Evolutionary conservation across 1,140 invertebrate genomes (phyloP).

Genomic region (Seison nebaliae): DNA sequence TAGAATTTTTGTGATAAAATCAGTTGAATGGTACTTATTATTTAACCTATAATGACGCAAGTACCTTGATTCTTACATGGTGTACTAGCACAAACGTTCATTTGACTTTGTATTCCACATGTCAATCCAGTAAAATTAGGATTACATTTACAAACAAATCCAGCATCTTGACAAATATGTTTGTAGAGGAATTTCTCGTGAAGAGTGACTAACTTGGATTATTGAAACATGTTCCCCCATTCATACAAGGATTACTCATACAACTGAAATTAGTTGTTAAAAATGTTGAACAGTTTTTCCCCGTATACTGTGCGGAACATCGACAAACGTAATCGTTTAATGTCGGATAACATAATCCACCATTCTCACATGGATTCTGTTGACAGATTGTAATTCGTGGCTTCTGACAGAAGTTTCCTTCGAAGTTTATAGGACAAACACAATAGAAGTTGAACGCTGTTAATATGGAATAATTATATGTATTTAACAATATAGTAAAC

Average conservation of each 20-base stretch:
- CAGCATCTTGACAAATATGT: slow-evolving; percentile 4
- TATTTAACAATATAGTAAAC: slow-evolving; percentile 11
- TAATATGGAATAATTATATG: slow-evolving; percentile 31
- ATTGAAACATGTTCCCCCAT: slow-evolving; percentile 9
- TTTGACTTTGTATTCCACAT: slow-evolving; percentile 11
- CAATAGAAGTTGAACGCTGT: slow-evolving; percentile 14
- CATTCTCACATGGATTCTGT: slow-evolving; percentile 17
- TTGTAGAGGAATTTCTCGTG: too few relatives aligned
- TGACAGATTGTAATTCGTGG: slow-evolving; percentile 23
- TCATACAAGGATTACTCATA: slow-evolving; percentile 5
- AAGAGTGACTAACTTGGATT: slow-evolving; percentile 16
- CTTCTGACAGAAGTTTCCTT: slow-evolving; percentile 16
- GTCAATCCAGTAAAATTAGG: background rate
- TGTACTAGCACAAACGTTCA: slow-evolving; percentile 4
- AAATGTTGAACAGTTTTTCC: slow-evolving; percentile 9
- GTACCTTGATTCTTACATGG: slow-evolving; percentile 6
- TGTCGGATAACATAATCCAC: slow-evolving; percentile 12
- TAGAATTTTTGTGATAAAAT: too few relatives aligned
- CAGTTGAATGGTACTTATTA: background rate
- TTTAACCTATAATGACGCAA: slow-evolving; percentile 19
- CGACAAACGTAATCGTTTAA: slow-evolving; percentile 5
- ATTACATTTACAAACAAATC: slow-evolving; percentile 10
- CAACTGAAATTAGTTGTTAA: slow-evolving; percentile 9
- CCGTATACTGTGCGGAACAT: slow-evolving; percentile 16
- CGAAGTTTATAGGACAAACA: slow-evolving; percentile 17